A percentile compares a stretch with the other conserved stretches of the same genome.
These are phyloP conservation scores for Rafetus swinhoei DNA, from an alignment of 2,113 vertebrate species.

Conservation along the genomic window DNA sequence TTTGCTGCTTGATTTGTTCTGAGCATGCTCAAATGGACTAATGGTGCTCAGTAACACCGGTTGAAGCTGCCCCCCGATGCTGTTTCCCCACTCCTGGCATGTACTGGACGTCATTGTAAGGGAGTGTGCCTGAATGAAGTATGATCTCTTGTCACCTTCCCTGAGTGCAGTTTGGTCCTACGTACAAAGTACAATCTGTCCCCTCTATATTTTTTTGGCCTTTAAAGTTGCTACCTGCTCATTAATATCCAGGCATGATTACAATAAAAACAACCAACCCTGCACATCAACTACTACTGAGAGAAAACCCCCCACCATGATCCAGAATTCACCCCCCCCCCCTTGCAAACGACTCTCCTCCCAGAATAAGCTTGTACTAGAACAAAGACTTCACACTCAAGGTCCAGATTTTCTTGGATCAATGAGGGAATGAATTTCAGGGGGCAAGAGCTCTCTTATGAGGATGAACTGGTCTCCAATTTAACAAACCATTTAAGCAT, in stretches of 20 bases:
- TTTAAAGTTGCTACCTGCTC: rapidly evolving
- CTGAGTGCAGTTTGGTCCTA: neutral
- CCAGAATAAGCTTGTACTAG: neutral
- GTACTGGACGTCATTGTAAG: neutral
- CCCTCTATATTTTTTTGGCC: neutral
- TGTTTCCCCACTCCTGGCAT: neutral
- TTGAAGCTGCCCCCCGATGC: neutral
- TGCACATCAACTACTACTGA: neutral
- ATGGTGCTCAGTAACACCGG: neutral
- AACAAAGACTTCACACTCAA: neutral
- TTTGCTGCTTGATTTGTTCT: neutral
- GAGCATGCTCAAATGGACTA: neutral
- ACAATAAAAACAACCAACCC: neutral
- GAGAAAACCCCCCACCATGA: neutral
- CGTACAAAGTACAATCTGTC: neutral
- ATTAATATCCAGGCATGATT: neutral
- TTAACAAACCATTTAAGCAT: neutral
- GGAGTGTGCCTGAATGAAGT: no score
- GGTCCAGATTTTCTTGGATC: neutral
- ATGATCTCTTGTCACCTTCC: no score
- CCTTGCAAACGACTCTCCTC: rapidly evolving
- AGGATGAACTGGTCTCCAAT: neutral
- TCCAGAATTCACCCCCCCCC: neutral
- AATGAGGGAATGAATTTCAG: neutral
- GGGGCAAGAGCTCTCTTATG: neutral